Base-by-base conservation (phyloP, 2,797 vertebrate genomes). In the Thaleichthys pacificus region DNA sequence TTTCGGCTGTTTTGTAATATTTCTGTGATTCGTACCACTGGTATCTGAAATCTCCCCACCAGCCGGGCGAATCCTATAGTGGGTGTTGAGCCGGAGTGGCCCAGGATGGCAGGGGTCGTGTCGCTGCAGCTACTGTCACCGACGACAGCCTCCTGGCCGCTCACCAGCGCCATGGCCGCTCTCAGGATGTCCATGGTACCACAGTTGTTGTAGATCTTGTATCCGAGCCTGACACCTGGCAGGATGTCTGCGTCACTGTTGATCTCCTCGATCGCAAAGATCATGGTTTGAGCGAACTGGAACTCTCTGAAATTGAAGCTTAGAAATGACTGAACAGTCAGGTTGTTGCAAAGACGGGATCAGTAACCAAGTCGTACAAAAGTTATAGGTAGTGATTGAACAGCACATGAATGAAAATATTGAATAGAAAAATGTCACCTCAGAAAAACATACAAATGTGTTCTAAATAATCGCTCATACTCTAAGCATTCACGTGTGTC, bases 201-300 rank as follows among this genome's bases (percentile, higher is more conserved):
- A 86, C 93, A 94, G 64, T 78, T 75, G 78, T 89, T 78, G 73
- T 92, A 93, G 38, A 94, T 94, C 75, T 85, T 93, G 79, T 91
- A 94, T 76, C 93, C 92, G 63, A 94, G 83, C 67, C 79, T 88
- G 60, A 91, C 61, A 70, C 83, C 70, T 28, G 90, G 68, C 22
- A 94, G 87, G 38, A 94, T 82, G 3, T 85, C 49, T 14, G 79
- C 70, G 58, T 87, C 78, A 74, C 61, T 81, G 69, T 94, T 94
- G 74, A 94, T 93, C 84, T 94, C 89, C 66, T 92, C 89, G 70
- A 94, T 86, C 30, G 93, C 91, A 87, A 93, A 93, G 69, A 94
- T 92, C 86, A 93, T 80, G 9, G 87, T 78, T 70, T 91, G 86
- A 75, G 93, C 91, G 89, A 93, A 93, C 86, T 92, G 85, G 54